Evolutionary conservation across 2,888 invertebrate genomes (phyloP).

Genomic region (Byasa hedistus): DNA sequence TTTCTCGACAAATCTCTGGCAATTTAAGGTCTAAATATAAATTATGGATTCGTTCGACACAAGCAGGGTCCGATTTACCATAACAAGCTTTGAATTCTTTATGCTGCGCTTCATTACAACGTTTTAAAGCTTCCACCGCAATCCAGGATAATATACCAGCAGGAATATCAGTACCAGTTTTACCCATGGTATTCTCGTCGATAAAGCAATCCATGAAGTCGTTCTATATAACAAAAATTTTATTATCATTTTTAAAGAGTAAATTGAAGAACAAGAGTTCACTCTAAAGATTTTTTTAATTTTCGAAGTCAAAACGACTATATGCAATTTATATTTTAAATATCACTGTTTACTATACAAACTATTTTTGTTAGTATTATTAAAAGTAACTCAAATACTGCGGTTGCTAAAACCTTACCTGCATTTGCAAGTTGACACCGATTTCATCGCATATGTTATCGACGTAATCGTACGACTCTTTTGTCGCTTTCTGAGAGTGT

Average conservation of each 20-base stretch:
- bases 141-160: conserved; percentile 98
- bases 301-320: too few relatives aligned
- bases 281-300: too few relatives aligned
- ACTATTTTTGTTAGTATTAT: too few relatives aligned
- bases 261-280: too few relatives aligned
- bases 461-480: conserved; percentile 85
- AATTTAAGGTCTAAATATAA: conserved; percentile 82
- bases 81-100: conserved; percentile 81
- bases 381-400: background rate
- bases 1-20: conserved; percentile 83
- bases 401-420: conserved; percentile 71
- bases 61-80: conserved; percentile 81
- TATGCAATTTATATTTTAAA: too few relatives aligned
- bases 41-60: conserved; percentile 70
- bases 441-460: conserved; percentile 90
- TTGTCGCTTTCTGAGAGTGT: conserved; percentile 85
- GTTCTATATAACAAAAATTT: conserved; percentile 71
- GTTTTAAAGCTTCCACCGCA: conserved; percentile 89
- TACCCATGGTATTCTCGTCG: conserved; percentile 89
- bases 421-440: conserved; percentile 95
- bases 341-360: too few relatives aligned
- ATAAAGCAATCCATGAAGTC: conserved; percentile 94
- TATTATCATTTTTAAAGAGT: background rate
- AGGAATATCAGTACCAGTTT: conserved; percentile 92
- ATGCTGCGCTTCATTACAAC: conserved; percentile 83